Base-by-base conservation (phyloP, 2,888 invertebrate genomes). In the Empis stercorea region DNA sequence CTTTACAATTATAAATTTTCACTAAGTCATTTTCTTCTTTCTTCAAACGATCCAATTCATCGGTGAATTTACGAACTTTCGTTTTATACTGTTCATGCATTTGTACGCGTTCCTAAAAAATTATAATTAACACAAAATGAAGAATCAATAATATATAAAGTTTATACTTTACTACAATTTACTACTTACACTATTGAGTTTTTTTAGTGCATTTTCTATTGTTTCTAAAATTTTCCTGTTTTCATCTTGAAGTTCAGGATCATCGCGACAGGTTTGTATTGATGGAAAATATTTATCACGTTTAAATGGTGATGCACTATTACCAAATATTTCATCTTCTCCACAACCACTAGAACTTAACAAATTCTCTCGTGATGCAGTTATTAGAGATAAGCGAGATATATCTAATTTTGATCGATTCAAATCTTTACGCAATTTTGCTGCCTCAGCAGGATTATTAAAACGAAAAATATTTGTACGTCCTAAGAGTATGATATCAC, bases 401-500 rank as follows among this genome's bases (percentile, higher is more conserved):
- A 89, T 76, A 71, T 86, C 87, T 64, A 81, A 74, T 58, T 76
- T 74, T 45, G 81, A 80, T 16, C 81, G 79, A 57, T 75, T 77
- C 11, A 60, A 53, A 60, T 83, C 84, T 62, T 81, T 84, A 23
- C 87, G 75, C 54, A 89, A 70, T 65, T 86, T 84, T 34, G 88
- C 89, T 2, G 88, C 89, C 63, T 89, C 89, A 1, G 80, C 86
- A 11, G 91, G 91, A 73, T 91, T 87, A 70, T 89, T 91, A 69
- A 87, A 91, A 37, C 91, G 84, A 67, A 85, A 85, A 76, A 86
- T 84, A 64, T 84, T 85, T 42, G 83, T 84, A 49, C 84, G 76
- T 0, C 86, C 86, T 51, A 86, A 73, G 5, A 87, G 70, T 9
- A 88, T 76, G 51, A 85, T 83, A 65, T 86, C 87, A 32, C 87